These are phyloP conservation scores for Portunus trituberculatus DNA, from an alignment of 1,140 invertebrate species.

Conservation along the genomic window DNA sequence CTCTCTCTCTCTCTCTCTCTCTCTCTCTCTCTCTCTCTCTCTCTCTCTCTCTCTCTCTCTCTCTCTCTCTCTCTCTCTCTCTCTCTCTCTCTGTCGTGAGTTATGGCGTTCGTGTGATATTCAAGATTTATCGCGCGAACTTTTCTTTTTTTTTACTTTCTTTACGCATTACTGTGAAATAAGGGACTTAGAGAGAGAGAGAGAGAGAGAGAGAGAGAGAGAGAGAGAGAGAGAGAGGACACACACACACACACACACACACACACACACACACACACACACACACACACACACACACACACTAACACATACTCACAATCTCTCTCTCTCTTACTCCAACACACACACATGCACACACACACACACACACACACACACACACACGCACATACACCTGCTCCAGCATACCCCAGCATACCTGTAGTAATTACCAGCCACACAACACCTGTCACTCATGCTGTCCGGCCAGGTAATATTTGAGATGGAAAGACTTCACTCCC, in stretches of 20 bases:
- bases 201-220: too few relatives aligned
- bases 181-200: too few relatives aligned
- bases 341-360: slow-evolving; percentile 26
- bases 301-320: background rate
- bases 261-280: background rate
- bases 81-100: background rate
- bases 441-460: slow-evolving; percentile 42
- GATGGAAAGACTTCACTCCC: slow-evolving; percentile 68
- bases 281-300: slow-evolving; percentile 6
- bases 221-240: too few relatives aligned
- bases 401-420: background rate
- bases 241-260: background rate
- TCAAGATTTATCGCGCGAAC: background rate
- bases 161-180: background rate
- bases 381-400: slow-evolving; percentile 46
- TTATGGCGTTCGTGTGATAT: background rate
- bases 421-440: slow-evolving; percentile 41
- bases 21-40: slow-evolving; percentile 4
- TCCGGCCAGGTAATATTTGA: slow-evolving; percentile 31
- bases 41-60: background rate
- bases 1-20: background rate
- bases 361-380: background rate
- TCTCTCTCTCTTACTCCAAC: background rate
- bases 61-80: background rate
- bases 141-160: background rate